Evolutionary conservation across 2,888 invertebrate genomes (phyloP).

Genomic region (Xanthia togata): DNA sequence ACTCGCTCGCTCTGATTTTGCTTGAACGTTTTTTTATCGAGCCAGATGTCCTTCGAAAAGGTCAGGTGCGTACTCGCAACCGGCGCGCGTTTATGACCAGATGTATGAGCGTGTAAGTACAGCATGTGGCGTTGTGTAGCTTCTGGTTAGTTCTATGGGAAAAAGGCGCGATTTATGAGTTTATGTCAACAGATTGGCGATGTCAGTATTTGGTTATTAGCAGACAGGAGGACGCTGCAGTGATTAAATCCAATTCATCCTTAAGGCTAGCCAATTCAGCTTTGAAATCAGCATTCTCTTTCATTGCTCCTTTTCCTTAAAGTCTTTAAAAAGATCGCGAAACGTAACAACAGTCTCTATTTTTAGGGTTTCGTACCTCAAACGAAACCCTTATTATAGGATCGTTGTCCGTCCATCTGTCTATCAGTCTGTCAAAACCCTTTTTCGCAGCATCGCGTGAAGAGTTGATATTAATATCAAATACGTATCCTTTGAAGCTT

Average conservation of each 20-base stretch:
- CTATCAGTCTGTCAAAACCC: no score
- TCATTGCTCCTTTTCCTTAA: background rate
- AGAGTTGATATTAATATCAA: no score
- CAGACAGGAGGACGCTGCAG: background rate
- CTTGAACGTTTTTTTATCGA: background rate
- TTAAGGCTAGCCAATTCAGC: background rate
- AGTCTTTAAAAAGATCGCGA: no score
- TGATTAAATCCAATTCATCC: background rate
- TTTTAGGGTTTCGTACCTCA: background rate
- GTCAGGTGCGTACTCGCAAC: slow-evolving; percentile 18
- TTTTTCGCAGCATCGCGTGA: no score
- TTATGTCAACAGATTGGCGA: background rate
- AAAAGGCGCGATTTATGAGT: slow-evolving; percentile 20
- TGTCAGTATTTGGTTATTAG: background rate
- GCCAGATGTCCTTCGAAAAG: slow-evolving; percentile 4
- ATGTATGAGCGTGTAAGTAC: slow-evolving; percentile 14
- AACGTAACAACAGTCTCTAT: background rate
- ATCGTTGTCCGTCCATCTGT: no score
- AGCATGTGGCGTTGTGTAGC: slow-evolving; percentile 7
- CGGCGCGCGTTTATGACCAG: slow-evolving; percentile 17
- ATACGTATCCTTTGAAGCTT: no score
- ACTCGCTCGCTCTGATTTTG: slow-evolving; percentile 33
- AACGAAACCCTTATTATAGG: no score
- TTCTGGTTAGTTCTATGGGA: background rate
- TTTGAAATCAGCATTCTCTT: background rate